Percentiles rank a stretch among this genome's conserved stretches.
phyloP scores from a whole-genome alignment of 2,113 vertebrate species.

The Eolophus roseicapilla region DNA sequence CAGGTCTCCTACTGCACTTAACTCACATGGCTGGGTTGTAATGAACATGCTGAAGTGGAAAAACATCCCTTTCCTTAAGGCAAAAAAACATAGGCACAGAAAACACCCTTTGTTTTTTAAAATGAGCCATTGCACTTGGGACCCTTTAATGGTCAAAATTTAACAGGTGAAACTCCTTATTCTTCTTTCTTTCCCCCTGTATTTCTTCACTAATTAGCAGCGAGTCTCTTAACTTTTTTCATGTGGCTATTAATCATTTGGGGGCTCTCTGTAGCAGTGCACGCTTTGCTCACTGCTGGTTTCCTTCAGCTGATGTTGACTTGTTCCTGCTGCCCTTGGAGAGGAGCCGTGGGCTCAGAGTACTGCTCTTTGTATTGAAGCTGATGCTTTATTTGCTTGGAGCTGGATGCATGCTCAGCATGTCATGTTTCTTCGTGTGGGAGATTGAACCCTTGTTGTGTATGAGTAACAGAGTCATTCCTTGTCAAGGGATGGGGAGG shows the following conservation, averaged over 20 bases:
- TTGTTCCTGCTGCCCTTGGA: neutral
- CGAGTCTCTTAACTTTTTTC: neutral
- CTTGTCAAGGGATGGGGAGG: neutral
- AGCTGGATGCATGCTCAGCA: neutral
- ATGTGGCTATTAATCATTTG: neutral
- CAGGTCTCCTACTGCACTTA: slow-evolving; percentile 12
- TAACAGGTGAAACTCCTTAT: slow-evolving; percentile 16
- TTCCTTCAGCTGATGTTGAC: neutral
- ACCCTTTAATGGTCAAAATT: neutral
- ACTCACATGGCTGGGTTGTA: neutral
- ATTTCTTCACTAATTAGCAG: slow-evolving; percentile 24
- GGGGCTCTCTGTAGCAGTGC: neutral
- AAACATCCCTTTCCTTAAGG: neutral
- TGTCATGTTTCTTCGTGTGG: rapidly evolving
- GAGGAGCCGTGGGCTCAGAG: neutral
- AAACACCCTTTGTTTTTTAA: slow-evolving; percentile 21
- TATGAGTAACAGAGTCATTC: neutral
- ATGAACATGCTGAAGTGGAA: slow-evolving; percentile 10
- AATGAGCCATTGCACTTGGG: slow-evolving; percentile 3
- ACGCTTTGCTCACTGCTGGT: neutral
- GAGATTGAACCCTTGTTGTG: neutral
- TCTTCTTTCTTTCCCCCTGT: neutral
- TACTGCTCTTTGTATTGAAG: neutral
- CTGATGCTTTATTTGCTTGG: neutral
- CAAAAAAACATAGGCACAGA: neutral